Evolutionary conservation across 2,797 vertebrate species (phyloP).

Genomic region (Phoxinus dragarum): DNA sequence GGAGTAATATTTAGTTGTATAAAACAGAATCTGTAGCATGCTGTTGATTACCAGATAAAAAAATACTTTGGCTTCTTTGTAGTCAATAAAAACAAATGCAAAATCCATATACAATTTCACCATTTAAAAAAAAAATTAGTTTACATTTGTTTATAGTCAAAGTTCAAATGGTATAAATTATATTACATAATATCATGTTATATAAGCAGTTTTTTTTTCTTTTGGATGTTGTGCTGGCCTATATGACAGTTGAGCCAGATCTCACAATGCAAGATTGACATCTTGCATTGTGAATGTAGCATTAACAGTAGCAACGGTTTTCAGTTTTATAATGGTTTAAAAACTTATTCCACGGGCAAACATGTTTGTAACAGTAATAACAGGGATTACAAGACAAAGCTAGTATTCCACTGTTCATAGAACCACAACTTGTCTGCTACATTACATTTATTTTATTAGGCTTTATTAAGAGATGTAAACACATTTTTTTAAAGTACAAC

Average conservation of each 20-base stretch:
- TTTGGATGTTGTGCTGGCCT: not conserved
- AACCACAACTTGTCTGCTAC: not conserved
- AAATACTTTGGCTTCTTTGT: not conserved
- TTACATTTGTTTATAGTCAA: not conserved
- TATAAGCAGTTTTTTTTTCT: not conserved
- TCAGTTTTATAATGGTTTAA: not conserved
- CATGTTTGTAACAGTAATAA: not conserved
- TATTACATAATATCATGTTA: not conserved
- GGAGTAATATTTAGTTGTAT: not conserved
- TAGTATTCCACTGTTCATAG: not conserved
- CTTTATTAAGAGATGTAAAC: no score
- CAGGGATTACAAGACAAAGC: not conserved
- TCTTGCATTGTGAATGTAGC: not conserved
- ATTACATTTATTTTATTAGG: not conserved
- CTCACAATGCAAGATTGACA: not conserved
- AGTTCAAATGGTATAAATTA: not conserved
- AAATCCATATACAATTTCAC: not conserved
- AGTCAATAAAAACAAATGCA: not conserved
- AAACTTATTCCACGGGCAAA: not conserved
- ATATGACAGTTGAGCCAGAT: not conserved
- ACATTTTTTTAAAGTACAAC: not conserved
- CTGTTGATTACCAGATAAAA: not conserved
- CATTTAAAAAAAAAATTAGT: not conserved
- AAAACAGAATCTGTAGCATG: not conserved
- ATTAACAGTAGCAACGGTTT: not conserved